Percentiles rank a stretch among this genome's conserved stretches.
phyloP scores from a whole-genome alignment of 2,888 invertebrate species.

The Troglohyphantes excavatus region DNA sequence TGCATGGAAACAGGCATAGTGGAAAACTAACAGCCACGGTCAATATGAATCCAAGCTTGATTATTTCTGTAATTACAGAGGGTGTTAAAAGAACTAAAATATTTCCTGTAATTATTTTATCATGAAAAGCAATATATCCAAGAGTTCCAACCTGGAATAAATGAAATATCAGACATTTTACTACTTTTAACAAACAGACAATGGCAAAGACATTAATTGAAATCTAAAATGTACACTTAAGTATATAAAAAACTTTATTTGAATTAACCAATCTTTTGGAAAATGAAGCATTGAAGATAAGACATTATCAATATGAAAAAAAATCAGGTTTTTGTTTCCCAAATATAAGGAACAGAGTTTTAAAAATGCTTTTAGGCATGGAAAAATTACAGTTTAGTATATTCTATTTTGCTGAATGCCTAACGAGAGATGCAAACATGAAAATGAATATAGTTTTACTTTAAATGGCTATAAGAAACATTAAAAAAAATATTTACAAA shows the following conservation, averaged over 20 bases:
- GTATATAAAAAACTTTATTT: background rate
- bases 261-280: background rate
- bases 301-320: too few relatives aligned
- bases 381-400: too few relatives aligned
- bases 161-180: background rate
- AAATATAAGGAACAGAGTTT: too few relatives aligned
- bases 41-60: conserved; percentile 96
- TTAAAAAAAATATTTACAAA: too few relatives aligned
- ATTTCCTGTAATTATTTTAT: conserved; percentile 87
- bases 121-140: conserved; percentile 94
- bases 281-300: background rate
- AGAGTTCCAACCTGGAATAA: conserved; percentile 88
- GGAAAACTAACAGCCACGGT: conserved; percentile 98
- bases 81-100: conserved; percentile 93
- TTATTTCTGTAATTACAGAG: conserved; percentile 90
- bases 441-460: too few relatives aligned
- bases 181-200: too few relatives aligned
- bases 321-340: too few relatives aligned
- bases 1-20: conserved; percentile 96
- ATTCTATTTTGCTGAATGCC: too few relatives aligned
- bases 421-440: too few relatives aligned
- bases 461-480: too few relatives aligned
- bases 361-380: too few relatives aligned
- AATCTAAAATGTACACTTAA: background rate
- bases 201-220: background rate